Evolutionary conservation across 2,888 invertebrate genomes (phyloP), one percentile per base, ranked within the genome.

Genomic region (Microctonus brassicae): DNA sequence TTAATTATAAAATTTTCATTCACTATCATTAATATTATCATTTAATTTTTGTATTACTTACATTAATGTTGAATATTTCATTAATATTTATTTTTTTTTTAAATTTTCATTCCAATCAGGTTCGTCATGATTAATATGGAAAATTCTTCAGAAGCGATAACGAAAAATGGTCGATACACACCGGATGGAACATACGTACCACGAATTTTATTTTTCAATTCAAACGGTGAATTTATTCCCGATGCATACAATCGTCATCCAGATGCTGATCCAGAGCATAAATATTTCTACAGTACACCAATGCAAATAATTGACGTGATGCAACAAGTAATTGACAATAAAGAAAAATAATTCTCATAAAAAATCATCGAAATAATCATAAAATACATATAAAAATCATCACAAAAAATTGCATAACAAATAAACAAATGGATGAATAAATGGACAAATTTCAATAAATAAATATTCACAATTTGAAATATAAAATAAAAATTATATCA

Each of bases 181-280:
- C 93, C 92, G 0, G 93, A 93, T 79, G 93, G 93, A 5, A 89
- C 88, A 20, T 93, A 93, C 78, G 91, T 93, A 83, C 93, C 93
- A 4, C 89, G 93, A 79, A 91, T 93, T 42, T 85, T 93, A 29
- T 93, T 93, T 84, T 87, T 92, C 70, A 89, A 90, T 71, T 89
- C 91, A 11, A 84, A 88, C 67, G 92, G 92, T 0, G 78, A 86
- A 20, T 89, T 92, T 0, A 89, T 90, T 79, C 79, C 84, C 4
- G 89, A 91, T 13, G 89, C 92, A 22, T 89, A 86, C 78, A 92
- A 93, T 83, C 90, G 90, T 78, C 89, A 89, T 11, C 91, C 91
- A 4, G 90, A 90, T 82, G 88, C 85, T 17, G 89, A 91, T 67
- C 90, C 91, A 81, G 91, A 91, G 75, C 91, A 90, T 80, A 89